Evolutionary conservation across 1,140 invertebrate species (phyloP), one percentile per base, ranked within the genome.

Genomic region (Drosophila sp.): DNA sequence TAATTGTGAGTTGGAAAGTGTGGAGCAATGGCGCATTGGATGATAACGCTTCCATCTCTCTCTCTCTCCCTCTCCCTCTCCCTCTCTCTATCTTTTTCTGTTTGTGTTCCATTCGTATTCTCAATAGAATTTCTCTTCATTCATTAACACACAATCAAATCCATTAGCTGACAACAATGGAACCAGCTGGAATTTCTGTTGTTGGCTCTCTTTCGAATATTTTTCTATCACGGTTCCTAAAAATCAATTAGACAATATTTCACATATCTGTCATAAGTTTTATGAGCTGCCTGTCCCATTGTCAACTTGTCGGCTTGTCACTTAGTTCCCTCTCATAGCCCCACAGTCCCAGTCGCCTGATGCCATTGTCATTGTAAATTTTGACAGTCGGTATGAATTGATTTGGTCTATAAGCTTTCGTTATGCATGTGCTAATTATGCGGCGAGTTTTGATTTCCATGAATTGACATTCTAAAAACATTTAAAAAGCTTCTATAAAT

Each of bases 111-210:
- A 7, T 48, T 27, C 7, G 41, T 53, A 4, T 18, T 32, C 25
- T 56, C 16, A 32, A 45, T 61, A 41, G 71, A 53, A 69, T 69
- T 69, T 73, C 63, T 59, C 14, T 72, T 71, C 82, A 87, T 87
- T 87, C 82, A 87, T 87, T 87, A 87, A 89, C 82, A 87, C 83
- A 87, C 82, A 87, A 87, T 87, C 82, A 87, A 82, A 82, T 87
- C 82, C 82, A 87, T 87, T 87, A 87, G 83, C 25, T 32, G 29
- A 38, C 14, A 43, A 87, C 79, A 89, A 82, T 76, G 61, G 53
- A 63, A 11, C 21, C 64, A 58, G 70, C 63, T 67, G 70, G 43
- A 41, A 27, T 13, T 14, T 14, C 16, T 14, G 14, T 41, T 41
- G 14, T 41, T 25, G 40, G 9, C 29, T 72, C 67, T 80, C 63